Evolutionary conservation across 92 coral and sea anemone genomes (phyloP).

Genomic region (Micromussa lordhowensis): DNA sequence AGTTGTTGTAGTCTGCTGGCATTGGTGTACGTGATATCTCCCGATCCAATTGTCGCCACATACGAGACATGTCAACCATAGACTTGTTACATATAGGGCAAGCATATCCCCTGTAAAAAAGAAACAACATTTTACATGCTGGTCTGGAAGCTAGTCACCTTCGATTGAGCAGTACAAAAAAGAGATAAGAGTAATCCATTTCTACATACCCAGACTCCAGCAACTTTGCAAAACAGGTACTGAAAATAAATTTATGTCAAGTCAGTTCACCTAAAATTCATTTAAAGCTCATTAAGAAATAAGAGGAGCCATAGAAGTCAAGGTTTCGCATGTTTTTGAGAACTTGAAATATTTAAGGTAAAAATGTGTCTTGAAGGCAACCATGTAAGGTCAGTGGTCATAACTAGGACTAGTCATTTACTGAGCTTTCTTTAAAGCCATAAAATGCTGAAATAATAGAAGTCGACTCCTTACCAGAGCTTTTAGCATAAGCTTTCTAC

Average conservation of each 20-base stretch:
- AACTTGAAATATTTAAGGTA: too few relatives aligned
- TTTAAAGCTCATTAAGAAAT: background rate
- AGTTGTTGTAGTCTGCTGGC: slow-evolving; percentile 88
- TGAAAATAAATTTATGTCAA: slow-evolving; percentile 6
- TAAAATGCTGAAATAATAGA: too few relatives aligned
- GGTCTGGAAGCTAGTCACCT: background rate
- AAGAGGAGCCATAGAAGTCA: too few relatives aligned
- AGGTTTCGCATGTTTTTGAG: background rate
- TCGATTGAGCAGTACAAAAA: background rate
- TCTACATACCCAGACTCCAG: slow-evolving; percentile 67
- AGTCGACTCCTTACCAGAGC: too few relatives aligned
- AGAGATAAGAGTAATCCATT: background rate
- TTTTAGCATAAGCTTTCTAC: too few relatives aligned
- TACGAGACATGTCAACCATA: slow-evolving; percentile 77
- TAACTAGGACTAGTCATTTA: too few relatives aligned
- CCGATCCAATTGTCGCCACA: slow-evolving; percentile 77
- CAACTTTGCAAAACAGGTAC: slow-evolving; percentile 68
- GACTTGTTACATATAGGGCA: slow-evolving; percentile 92
- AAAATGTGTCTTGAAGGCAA: too few relatives aligned
- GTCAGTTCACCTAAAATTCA: background rate
- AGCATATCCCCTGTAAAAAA: slow-evolving; percentile 75
- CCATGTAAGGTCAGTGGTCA: too few relatives aligned
- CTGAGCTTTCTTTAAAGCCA: too few relatives aligned
- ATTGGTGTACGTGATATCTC: slow-evolving; percentile 88
- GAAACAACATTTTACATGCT: background rate